A percentile compares a stretch with the other conserved stretches of the same genome.
Evolutionary conservation across 37 sponge, comb jelly and placozoan species (phyloP).

Genomic region (Theonella swinhoei): DNA sequence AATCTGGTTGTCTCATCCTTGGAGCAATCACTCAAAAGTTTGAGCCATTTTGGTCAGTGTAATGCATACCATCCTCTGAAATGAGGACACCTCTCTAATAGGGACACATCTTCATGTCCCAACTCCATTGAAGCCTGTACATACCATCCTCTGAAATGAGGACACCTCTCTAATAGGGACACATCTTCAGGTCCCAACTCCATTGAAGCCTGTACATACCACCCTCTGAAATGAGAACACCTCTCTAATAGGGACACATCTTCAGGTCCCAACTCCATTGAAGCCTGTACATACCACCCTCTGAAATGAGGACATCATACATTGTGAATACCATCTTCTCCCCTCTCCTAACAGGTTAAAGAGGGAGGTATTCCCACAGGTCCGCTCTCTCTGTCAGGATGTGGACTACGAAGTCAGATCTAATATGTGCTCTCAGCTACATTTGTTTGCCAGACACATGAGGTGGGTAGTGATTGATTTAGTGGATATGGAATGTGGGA

Average conservation of each 20-base stretch:
- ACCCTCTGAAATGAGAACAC: too few relatives aligned
- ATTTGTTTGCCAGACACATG: constrained; percentile 23
- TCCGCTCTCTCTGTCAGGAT: constrained; percentile 63
- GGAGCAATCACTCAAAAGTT: constrained; percentile 51
- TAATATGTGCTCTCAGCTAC: constrained; percentile 59
- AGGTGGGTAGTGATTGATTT: constrained; percentile 37
- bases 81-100: too few relatives aligned
- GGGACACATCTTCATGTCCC: too few relatives aligned
- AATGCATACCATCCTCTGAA: neutral
- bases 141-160: too few relatives aligned
- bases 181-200: too few relatives aligned
- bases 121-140: too few relatives aligned
- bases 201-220: too few relatives aligned
- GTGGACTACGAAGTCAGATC: constrained; percentile 58
- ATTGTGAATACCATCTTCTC: neutral
- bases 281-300: too few relatives aligned
- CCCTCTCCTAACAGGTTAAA: constrained; percentile 49
- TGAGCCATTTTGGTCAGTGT: constrained; percentile 68
- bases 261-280: too few relatives aligned
- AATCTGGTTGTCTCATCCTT: constrained; percentile 47
- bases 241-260: too few relatives aligned
- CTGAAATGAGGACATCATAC: neutral
- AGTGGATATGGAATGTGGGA: neutral
- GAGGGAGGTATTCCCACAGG: constrained; percentile 65
- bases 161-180: too few relatives aligned